Evolutionary conservation across 2,113 vertebrate genomes (phyloP).

Genomic region (Dermatemys mawii): DNA sequence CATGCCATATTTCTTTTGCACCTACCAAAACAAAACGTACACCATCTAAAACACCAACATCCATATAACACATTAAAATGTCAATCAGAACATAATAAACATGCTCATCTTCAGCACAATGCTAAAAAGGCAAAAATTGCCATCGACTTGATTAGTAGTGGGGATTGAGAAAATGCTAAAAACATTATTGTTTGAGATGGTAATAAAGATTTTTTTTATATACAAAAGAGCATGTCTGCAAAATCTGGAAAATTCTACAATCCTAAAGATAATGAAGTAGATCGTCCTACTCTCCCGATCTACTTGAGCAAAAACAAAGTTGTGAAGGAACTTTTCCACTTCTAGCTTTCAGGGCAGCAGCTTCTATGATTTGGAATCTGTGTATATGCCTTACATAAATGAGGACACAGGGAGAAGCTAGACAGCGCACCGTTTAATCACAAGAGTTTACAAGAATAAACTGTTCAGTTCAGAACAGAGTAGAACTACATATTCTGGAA

Average conservation of each 20-base stretch:
- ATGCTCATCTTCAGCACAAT: background rate
- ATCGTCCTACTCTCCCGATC: background rate
- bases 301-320: background rate
- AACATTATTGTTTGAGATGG: background rate
- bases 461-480: accelerated
- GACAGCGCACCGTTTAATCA: background rate
- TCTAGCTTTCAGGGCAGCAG: background rate
- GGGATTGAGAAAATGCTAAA: background rate
- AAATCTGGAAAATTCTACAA: background rate
- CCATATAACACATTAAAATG: background rate
- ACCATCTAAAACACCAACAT: background rate
- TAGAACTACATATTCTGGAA: background rate
- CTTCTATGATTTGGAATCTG: background rate
- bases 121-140: background rate
- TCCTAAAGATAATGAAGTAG: background rate
- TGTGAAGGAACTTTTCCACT: background rate
- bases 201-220: background rate
- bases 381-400: background rate
- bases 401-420: background rate
- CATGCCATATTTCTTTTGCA: background rate
- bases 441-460: background rate
- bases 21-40: background rate
- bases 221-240: background rate
- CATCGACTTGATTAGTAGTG: background rate
- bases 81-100: background rate